These are phyloP conservation scores for Leucoraja erinaceus DNA, from an alignment of 2,113 vertebrate species.

Conservation along the genomic window DNA sequence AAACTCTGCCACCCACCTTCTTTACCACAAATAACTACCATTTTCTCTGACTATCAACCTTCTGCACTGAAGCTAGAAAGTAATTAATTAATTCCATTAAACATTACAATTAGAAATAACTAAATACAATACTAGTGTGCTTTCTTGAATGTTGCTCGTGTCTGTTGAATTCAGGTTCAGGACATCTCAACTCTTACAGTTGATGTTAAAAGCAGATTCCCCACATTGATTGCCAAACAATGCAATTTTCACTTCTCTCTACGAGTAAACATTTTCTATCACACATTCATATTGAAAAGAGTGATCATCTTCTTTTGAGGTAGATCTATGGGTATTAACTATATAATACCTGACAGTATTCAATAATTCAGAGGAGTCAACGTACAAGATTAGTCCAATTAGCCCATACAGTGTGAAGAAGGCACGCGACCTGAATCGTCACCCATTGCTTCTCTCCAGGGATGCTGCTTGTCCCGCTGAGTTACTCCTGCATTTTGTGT, in stretches of 20 bases:
- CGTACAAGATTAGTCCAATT: background rate
- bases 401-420: no score
- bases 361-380: background rate
- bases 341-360: background rate
- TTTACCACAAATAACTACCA: no score
- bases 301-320: background rate
- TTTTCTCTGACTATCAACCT: no score
- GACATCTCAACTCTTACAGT: background rate
- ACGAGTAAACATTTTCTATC: background rate
- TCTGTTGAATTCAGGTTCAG: background rate
- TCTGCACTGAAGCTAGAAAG: no score
- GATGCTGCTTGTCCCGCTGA: no score
- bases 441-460: no score
- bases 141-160: background rate
- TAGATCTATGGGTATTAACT: no score
- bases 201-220: background rate
- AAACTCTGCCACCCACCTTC: no score
- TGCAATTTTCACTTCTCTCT: no score
- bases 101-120: background rate
- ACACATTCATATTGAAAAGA: background rate
- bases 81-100: constrained; percentile 5
- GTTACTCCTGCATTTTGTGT: no score
- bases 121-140: background rate
- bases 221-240: background rate
- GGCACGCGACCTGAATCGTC: no score